A percentile compares a stretch with the other conserved stretches of the same genome.
phyloP scores from a whole-genome alignment of 2,797 vertebrate genomes.

The Acipenser oxyrinchus region DNA sequence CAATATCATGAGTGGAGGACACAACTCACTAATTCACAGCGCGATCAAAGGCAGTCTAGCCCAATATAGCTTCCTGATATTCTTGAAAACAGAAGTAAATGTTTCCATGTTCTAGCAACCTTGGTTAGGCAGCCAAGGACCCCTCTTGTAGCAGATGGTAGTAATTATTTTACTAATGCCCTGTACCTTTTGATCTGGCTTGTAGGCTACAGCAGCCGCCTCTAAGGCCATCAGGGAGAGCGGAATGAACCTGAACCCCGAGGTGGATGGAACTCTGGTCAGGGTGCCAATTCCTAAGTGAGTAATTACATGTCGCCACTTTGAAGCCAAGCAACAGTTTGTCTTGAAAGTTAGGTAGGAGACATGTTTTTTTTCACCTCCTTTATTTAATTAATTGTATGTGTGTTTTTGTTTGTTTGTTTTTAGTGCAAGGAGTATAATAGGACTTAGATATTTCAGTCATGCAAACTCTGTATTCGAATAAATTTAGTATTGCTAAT shows the following conservation, averaged over 20 bases:
- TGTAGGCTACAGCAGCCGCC: slow-evolving; percentile 80
- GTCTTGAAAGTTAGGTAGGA: too few relatives aligned
- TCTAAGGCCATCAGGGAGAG: slow-evolving; percentile 80
- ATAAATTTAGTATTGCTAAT: too few relatives aligned
- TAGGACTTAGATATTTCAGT: too few relatives aligned
- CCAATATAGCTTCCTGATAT: slow-evolving; percentile 64
- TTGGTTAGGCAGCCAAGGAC: slow-evolving; percentile 62
- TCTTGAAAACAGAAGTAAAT: slow-evolving; percentile 65
- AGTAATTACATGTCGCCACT: slow-evolving; percentile 41
- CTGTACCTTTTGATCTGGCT: slow-evolving; percentile 60
- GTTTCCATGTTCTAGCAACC: slow-evolving; percentile 67
- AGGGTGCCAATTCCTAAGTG: slow-evolving; percentile 88
- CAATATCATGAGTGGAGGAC: slow-evolving; percentile 4
- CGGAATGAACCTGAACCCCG: slow-evolving; percentile 94
- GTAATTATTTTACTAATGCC: slow-evolving; percentile 73
- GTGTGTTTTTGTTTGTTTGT: neutral
- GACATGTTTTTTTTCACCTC: too few relatives aligned
- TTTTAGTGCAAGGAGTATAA: too few relatives aligned
- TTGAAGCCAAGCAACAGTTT: too few relatives aligned
- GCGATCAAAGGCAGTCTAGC: slow-evolving; percentile 67
- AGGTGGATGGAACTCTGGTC: slow-evolving; percentile 84
- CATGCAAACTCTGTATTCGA: too few relatives aligned
- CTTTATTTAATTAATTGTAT: neutral
- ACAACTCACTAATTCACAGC: slow-evolving; percentile 39
- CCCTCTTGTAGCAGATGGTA: slow-evolving; percentile 59